Evolutionary conservation across 2,797 vertebrate species (phyloP).

Genomic region (Steatocranus sp.): DNA sequence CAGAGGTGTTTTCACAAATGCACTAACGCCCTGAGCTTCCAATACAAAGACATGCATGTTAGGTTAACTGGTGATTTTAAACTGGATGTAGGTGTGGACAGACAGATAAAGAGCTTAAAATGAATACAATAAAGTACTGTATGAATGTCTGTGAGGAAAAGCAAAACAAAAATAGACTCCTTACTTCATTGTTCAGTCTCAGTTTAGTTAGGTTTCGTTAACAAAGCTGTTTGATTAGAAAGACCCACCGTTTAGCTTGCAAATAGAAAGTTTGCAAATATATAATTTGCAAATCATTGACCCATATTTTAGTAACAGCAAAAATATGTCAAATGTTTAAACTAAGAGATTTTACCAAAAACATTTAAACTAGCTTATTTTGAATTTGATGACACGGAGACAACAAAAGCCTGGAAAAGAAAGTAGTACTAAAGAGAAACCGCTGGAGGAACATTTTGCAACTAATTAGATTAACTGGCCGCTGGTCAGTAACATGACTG

Average conservation of each 20-base stretch:
- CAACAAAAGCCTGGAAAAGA: neutral
- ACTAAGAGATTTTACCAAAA: neutral
- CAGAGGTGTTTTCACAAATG: neutral
- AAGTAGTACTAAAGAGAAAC: neutral
- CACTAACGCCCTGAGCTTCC: neutral
- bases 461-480: neutral
- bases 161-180: neutral
- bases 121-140: neutral
- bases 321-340: neutral
- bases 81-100: neutral
- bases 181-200: neutral
- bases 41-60: neutral
- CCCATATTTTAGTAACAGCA: neutral
- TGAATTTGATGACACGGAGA: neutral
- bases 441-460: neutral
- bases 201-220: neutral
- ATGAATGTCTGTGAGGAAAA: neutral
- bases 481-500: neutral
- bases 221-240: neutral
- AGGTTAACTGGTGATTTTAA: neutral
- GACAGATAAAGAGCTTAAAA: neutral
- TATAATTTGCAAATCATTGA: neutral
- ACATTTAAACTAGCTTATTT: neutral
- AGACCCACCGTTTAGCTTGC: neutral
- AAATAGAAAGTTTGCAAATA: neutral